Evolutionary conservation across 2,113 vertebrate species (phyloP).

Genomic region (Galemys pyrenaicus): DNA sequence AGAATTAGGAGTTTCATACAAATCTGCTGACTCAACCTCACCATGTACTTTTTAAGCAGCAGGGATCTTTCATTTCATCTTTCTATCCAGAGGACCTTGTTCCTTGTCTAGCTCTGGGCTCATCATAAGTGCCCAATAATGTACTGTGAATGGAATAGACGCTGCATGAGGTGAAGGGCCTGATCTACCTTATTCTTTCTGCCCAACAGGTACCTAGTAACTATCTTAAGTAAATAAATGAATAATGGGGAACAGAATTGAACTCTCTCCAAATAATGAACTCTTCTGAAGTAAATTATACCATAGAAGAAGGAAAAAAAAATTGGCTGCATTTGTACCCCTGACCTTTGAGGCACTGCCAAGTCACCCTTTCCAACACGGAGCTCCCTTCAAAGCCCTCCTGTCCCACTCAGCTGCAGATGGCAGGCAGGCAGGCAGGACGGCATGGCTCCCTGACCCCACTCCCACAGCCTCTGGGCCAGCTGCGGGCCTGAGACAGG

Average conservation of each 20-base stretch:
- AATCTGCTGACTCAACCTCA: not conserved
- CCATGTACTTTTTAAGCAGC: not conserved
- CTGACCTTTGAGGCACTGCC: constrained; percentile 2
- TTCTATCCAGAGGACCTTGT: not conserved
- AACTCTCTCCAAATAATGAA: not conserved
- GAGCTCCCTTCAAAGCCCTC: constrained; percentile 42
- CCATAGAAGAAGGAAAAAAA: not conserved
- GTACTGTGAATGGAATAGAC: not conserved
- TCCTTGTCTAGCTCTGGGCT: not conserved
- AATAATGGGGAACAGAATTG: not conserved
- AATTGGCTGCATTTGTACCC: not conserved
- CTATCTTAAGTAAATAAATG: not conserved
- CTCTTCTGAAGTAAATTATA: not conserved
- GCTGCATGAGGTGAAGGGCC: not conserved
- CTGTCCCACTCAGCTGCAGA: not conserved
- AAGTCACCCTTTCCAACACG: not conserved
- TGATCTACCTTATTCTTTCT: not conserved
- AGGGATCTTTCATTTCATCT: not conserved
- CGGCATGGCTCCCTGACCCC: not conserved
- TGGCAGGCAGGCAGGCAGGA: not conserved
- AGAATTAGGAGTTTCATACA: not conserved
- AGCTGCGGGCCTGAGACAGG: constrained; percentile 14
- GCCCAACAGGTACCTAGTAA: not conserved
- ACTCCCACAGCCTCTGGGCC: not conserved
- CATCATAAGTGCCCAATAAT: not conserved